These are phyloP conservation scores for Gadus chalcogrammus DNA, from an alignment of 2,113 vertebrate species.

Conservation along the genomic window DNA sequence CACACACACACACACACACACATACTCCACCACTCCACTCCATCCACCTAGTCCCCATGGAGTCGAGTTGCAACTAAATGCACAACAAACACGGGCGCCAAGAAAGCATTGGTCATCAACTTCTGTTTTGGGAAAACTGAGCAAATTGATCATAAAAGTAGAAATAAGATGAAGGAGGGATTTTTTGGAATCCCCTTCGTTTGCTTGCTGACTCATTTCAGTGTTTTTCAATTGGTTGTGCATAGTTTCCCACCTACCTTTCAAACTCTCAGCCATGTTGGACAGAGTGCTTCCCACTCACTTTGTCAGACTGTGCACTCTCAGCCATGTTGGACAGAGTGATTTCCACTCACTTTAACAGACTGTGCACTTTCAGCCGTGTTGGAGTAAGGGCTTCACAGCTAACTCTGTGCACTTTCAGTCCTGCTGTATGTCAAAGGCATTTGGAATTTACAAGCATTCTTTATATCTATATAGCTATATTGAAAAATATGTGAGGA, in stretches of 20 bases:
- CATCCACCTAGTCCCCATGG: slow-evolving; percentile 48
- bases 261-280: background rate
- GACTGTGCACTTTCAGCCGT: no score
- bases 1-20: no score
- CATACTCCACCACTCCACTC: no score
- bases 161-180: slow-evolving; percentile 34
- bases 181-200: slow-evolving; percentile 82
- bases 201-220: slow-evolving; percentile 85
- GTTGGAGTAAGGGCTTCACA: no score
- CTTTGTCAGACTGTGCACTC: background rate
- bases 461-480: no score
- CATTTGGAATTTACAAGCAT: no score
- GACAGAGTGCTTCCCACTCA: no score
- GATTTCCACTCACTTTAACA: no score
- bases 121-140: slow-evolving; percentile 68
- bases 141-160: slow-evolving; percentile 74
- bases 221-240: slow-evolving; percentile 78
- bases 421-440: no score
- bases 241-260: slow-evolving; percentile 78
- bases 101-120: slow-evolving; percentile 71
- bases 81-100: slow-evolving; percentile 63
- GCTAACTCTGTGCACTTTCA: no score
- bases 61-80: slow-evolving; percentile 68
- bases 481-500: no score
- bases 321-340: no score